These are phyloP conservation scores for Nettapus auritus DNA, from an alignment of 2,113 vertebrate species.

Conservation along the genomic window DNA sequence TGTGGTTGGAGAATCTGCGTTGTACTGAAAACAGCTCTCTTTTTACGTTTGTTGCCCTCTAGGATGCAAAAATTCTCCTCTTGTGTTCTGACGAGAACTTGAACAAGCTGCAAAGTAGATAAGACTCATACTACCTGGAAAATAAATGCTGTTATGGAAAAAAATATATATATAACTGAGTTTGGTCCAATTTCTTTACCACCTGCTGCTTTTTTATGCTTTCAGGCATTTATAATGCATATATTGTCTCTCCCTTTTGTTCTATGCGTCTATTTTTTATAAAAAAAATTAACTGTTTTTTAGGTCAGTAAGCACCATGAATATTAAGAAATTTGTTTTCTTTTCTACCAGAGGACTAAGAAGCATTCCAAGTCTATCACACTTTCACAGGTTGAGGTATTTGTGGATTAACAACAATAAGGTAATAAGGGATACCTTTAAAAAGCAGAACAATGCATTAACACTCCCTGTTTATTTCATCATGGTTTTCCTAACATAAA, in stretches of 20 bases:
- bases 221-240: not conserved
- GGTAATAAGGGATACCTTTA: slow-evolving; percentile 65
- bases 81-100: not conserved
- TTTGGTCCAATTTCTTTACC: not conserved
- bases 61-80: not conserved
- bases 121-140: not conserved
- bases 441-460: not conserved
- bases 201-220: not conserved
- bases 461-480: not conserved
- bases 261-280: not conserved
- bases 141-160: not conserved
- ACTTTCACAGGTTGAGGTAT: slow-evolving; percentile 76
- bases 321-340: not conserved
- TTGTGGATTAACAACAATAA: slow-evolving; percentile 86
- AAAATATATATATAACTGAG: not conserved
- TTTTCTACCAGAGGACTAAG: slow-evolving; percentile 71
- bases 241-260: not conserved
- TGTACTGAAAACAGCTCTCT: not conserved
- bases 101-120: not conserved
- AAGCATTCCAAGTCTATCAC: slow-evolving; percentile 76
- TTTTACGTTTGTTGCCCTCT: not conserved
- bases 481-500: not conserved
- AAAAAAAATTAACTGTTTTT: not conserved
- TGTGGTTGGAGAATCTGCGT: not conserved
- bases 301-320: not conserved